Conservation (phyloP, 2,113 vertebrate species). For the Tautogolabrus adspersus region DNA sequence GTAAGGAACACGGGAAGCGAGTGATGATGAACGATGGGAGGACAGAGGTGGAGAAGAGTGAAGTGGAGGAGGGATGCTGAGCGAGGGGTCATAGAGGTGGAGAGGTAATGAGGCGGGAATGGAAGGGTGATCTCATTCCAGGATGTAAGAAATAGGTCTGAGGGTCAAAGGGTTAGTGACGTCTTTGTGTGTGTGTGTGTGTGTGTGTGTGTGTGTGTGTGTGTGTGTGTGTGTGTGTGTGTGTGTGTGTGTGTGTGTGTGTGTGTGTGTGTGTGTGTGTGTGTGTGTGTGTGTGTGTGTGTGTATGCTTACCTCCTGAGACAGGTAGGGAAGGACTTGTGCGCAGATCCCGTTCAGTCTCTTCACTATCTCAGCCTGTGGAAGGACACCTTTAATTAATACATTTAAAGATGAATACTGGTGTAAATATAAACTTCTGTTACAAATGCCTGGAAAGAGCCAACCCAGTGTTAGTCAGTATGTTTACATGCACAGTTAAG, state of each 20-base stretch:
- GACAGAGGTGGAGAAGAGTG: slow-evolving; percentile 29
- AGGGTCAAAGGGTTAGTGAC: slow-evolving; percentile 64
- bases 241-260: too few relatives aligned
- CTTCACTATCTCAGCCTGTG: slow-evolving; percentile 97
- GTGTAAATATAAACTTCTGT: background rate
- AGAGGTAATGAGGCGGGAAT: slow-evolving; percentile 74
- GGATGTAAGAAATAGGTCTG: slow-evolving; percentile 62
- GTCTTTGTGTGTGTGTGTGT: slow-evolving; percentile 32
- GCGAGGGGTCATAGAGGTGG: slow-evolving; percentile 65
- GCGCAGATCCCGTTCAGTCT: slow-evolving; percentile 98
- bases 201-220: slow-evolving; percentile 17
- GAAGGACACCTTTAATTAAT: slow-evolving; percentile 14
- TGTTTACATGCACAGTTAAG: too few relatives aligned
- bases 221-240: slow-evolving; percentile 11
- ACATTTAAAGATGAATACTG: too few relatives aligned
- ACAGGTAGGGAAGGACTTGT: slow-evolving; percentile 97
- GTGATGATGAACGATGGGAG: slow-evolving; percentile 63
- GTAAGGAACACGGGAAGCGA: slow-evolving; percentile 44
- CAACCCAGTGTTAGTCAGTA: accelerated
- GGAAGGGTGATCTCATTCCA: slow-evolving; percentile 74
- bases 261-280: slow-evolving; percentile 25
- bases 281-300: slow-evolving; percentile 21
- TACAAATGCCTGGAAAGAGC: background rate
- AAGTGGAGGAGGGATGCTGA: slow-evolving; percentile 40
- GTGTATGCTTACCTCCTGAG: slow-evolving; percentile 90